phyloP scores from a whole-genome alignment of 2,888 invertebrate genomes.

The Pyrrhia umbra region DNA sequence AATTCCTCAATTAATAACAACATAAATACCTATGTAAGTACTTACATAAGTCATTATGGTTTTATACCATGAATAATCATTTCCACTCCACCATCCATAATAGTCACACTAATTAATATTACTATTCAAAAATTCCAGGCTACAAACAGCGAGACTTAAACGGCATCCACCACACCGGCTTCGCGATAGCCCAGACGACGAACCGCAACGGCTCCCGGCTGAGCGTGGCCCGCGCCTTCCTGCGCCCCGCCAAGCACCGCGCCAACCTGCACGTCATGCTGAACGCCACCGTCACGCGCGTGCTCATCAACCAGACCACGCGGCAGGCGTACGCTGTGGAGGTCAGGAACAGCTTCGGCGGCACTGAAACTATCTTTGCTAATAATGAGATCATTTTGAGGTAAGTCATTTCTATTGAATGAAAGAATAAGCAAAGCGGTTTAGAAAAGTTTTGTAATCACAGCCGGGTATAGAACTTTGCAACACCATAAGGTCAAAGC shows the following conservation, averaged over 20 bases:
- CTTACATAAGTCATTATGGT: background rate
- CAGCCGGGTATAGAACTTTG: too few relatives aligned
- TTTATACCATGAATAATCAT: too few relatives aligned
- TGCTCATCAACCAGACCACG: conserved; percentile 93
- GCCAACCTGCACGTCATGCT: conserved; percentile 95
- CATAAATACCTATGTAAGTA: background rate
- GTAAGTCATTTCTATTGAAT: conserved; percentile 73
- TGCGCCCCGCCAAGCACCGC: conserved; percentile 94
- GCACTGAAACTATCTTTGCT: conserved; percentile 90
- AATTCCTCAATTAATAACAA: too few relatives aligned
- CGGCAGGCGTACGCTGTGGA: conserved; percentile 95
- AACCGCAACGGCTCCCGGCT: conserved; percentile 96
- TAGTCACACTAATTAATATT: too few relatives aligned
- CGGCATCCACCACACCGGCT: conserved; percentile 95
- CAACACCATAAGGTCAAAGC: too few relatives aligned
- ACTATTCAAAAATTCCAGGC: conserved; percentile 81
- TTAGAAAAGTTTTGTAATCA: too few relatives aligned
- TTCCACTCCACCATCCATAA: too few relatives aligned
- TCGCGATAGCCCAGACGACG: conserved; percentile 97
- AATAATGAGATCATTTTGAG: conserved; percentile 92
- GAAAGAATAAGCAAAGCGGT: too few relatives aligned
- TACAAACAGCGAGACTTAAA: conserved; percentile 95
- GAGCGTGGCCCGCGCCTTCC: conserved; percentile 95
- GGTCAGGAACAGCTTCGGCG: conserved; percentile 90
- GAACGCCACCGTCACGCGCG: conserved; percentile 94